Evolutionary conservation across 2,113 vertebrate species (phyloP), one percentile per base, ranked within the genome.

Genomic region (Perca flavescens): DNA sequence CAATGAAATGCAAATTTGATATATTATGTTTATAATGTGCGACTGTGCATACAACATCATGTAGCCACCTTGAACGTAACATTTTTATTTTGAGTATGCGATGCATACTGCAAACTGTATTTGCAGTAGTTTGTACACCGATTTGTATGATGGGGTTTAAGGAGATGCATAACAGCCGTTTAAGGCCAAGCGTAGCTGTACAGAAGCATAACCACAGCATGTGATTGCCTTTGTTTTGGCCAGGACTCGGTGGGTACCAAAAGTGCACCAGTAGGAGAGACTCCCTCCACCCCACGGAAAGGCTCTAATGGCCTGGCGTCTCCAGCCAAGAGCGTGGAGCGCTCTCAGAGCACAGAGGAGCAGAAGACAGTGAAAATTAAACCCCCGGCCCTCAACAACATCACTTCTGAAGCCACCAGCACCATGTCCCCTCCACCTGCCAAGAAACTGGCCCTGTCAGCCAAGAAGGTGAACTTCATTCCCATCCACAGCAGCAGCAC

Each of bases 391-490:
- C 85, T 94, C 71, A 92, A 90, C 77, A 94, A 88, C 6, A 0
- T 94, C 0, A 0, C 89, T 0, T 66, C 91, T 0, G 96, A 96
- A 85, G 84, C 64, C 61, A 82, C 92, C 79, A 96, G 91, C 91
- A 85, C 94, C 89, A 96, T 89, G 87, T 97, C 97, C 0, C 96
- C 97, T 0, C 96, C 97, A 1, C 97, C 96, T 3, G 96, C 96
- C 87, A 97, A 97, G 85, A 98, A 96, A 40, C 93, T 96, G 83
- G 96, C 92, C 0, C 96, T 97, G 57, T 97, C 96, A 0, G 95
- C 96, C 92, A 98, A 95, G 93, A 98, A 97, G 97, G 98, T 99
- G 92, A 95, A 95, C 49, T 3, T 76, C 60, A 46, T 40, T 68
- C 43, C 40, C 65, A 64, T 82, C 70, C 58, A 65, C 70, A 82